phyloP scores from a whole-genome alignment of 2,888 invertebrate genomes.

The Coenonympha glycerion region DNA sequence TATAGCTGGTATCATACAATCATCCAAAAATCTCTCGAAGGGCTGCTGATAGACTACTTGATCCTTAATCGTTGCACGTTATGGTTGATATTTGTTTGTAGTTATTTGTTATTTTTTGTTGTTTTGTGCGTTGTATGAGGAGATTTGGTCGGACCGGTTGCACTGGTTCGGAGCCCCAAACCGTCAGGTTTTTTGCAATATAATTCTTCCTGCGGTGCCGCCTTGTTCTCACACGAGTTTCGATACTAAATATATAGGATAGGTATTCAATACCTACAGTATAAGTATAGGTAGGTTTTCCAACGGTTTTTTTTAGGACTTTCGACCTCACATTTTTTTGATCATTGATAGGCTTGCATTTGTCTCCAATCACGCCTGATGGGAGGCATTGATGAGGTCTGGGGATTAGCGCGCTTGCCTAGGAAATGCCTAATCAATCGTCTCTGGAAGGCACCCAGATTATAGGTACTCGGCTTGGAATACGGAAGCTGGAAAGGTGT shows the following conservation, averaged over 20 bases:
- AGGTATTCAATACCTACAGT: neutral
- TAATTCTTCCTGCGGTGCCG: slow-evolving; percentile 36
- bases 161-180: slow-evolving; percentile 31
- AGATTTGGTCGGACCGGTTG: slow-evolving; percentile 39
- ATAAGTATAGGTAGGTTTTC: neutral
- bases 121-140: slow-evolving; percentile 18
- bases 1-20: slow-evolving; percentile 24
- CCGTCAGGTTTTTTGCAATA: slow-evolving; percentile 37
- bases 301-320: neutral
- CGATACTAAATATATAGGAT: slow-evolving; percentile 27
- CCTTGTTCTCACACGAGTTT: slow-evolving; percentile 35
- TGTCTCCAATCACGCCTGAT: too few species aligned
- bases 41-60: neutral
- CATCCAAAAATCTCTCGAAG: neutral
- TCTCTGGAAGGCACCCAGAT: too few species aligned
- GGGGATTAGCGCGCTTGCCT: too few species aligned
- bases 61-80: neutral
- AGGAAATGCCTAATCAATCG: too few species aligned
- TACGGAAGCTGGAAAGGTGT: too few species aligned
- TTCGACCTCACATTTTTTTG: too few species aligned
- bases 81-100: slow-evolving; percentile 6
- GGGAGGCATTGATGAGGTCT: too few species aligned
- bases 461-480: too few species aligned
- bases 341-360: too few species aligned
- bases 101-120: neutral